Percentiles rank a stretch among this genome's conserved stretches.
Conservation (phyloP, 2,113 vertebrate genomes). For the Bubalus kerabau region DNA sequence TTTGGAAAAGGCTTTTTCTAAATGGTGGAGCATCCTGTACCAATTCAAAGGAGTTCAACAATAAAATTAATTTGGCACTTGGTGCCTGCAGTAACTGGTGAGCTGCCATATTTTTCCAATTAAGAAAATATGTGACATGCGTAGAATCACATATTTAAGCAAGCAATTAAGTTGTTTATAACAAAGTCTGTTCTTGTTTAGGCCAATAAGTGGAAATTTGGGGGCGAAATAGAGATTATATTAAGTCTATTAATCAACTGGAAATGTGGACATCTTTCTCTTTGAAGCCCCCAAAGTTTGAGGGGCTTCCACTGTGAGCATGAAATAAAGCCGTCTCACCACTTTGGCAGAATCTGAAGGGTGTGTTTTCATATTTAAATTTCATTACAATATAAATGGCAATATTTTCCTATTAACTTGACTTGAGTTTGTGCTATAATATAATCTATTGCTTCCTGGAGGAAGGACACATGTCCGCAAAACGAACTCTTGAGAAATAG, state of each 20-base stretch:
- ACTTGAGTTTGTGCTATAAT: neutral
- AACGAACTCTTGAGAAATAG: conserved; percentile 20
- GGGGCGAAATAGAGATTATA: conserved; percentile 35
- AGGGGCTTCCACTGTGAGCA: neutral
- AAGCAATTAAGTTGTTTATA: conserved; percentile 61
- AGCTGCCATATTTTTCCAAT: conserved; percentile 69
- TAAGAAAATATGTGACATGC: conserved; percentile 65
- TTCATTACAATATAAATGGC: neutral
- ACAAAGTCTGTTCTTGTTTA: conserved; percentile 52
- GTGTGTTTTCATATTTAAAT: conserved; percentile 42
- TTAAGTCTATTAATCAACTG: conserved; percentile 60
- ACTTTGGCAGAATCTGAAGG: neutral
- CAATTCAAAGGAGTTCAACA: conserved; percentile 44
- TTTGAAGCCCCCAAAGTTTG: conserved; percentile 56
- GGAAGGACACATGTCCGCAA: conserved; percentile 37
- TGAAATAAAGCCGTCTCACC: conserved; percentile 25
- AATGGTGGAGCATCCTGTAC: neutral
- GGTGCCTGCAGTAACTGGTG: conserved; percentile 55
- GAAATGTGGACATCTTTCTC: conserved; percentile 46
- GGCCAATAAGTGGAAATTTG: conserved; percentile 60
- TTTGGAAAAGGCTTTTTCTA: conserved; percentile 45
- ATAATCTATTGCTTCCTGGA: neutral
- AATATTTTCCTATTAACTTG: conserved; percentile 43
- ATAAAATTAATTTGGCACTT: conserved; percentile 64
- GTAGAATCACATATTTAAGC: conserved; percentile 65